These are phyloP conservation scores for Tillus elongatus DNA, from an alignment of 2,888 invertebrate genomes.

Conservation along the genomic window DNA sequence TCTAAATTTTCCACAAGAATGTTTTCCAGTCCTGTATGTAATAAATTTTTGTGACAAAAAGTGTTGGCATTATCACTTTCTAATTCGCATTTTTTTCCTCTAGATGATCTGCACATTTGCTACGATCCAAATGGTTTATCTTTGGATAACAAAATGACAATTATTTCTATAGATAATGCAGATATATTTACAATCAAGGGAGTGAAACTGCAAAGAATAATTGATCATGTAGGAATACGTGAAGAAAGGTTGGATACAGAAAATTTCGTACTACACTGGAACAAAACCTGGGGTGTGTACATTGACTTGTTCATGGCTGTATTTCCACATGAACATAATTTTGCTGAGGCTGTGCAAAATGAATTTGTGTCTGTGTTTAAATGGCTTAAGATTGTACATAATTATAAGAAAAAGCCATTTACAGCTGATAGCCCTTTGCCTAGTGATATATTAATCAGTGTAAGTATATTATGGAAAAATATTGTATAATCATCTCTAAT, in stretches of 20 bases:
- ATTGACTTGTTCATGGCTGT: conserved; percentile 58
- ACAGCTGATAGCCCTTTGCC: conserved; percentile 66
- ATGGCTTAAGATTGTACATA: conserved; percentile 86
- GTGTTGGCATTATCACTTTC: too few species aligned
- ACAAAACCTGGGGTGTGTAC: conserved; percentile 59
- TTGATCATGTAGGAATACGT: conserved; percentile 55
- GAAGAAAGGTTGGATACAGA: conserved; percentile 68
- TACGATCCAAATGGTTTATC: conserved; percentile 9
- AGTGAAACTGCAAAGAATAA: conserved; percentile 52
- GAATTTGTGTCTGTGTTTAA: conserved; percentile 85
- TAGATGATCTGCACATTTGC: conserved; percentile 13
- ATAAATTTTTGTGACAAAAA: too few species aligned
- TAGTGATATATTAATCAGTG: conserved; percentile 81
- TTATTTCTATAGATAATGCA: conserved; percentile 58
- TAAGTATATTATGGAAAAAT: conserved; percentile 45
- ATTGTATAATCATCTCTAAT: conserved; percentile 1
- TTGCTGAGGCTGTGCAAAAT: conserved; percentile 79
- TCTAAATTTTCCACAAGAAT: too few species aligned
- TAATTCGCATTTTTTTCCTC: conserved; percentile 7
- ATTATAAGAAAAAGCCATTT: conserved; percentile 53
- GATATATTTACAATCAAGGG: conserved; percentile 66
- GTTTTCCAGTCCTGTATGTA: too few species aligned
- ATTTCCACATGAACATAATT: conserved; percentile 82
- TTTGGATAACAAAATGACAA: conserved; percentile 40
- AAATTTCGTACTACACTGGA: conserved; percentile 59